Percentiles rank a stretch among this genome's conserved stretches.
phyloP scores from a whole-genome alignment of 2,113 vertebrate species.

The Muntiacus muntjak region DNA sequence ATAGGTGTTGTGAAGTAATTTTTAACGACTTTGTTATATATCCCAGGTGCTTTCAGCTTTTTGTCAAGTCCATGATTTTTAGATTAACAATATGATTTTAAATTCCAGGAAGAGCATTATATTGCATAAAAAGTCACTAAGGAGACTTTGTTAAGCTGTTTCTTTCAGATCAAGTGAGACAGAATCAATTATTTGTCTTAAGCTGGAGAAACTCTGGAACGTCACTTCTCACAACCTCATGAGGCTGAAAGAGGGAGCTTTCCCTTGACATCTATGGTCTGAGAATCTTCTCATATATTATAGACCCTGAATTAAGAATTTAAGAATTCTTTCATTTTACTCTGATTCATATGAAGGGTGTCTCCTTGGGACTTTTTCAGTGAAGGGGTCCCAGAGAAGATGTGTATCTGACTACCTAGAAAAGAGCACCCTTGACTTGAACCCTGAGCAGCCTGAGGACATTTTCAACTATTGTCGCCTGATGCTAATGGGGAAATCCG shows the following conservation, averaged over 20 bases:
- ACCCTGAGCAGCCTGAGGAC: not conserved
- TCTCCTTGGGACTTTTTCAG: not conserved
- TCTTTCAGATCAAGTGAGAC: not conserved
- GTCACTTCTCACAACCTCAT: not conserved
- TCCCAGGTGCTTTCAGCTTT: not conserved
- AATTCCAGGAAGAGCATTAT: not conserved
- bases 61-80: constrained; percentile 21
- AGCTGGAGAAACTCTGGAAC: not conserved
- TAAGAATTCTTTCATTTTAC: not conserved
- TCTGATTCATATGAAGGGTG: not conserved
- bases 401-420: not conserved
- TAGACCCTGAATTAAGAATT: not conserved
- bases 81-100: not conserved
- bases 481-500: not conserved
- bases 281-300: not conserved
- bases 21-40: constrained; percentile 4
- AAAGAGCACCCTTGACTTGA: not conserved
- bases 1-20: not conserved
- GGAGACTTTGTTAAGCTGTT: not conserved
- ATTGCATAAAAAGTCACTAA: not conserved
- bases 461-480: not conserved
- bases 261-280: not conserved
- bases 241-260: not conserved
- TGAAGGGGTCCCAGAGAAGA: not conserved
- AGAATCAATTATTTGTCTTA: not conserved